phyloP scores from a whole-genome alignment of 1,140 invertebrate species.

The Manduca sexta region DNA sequence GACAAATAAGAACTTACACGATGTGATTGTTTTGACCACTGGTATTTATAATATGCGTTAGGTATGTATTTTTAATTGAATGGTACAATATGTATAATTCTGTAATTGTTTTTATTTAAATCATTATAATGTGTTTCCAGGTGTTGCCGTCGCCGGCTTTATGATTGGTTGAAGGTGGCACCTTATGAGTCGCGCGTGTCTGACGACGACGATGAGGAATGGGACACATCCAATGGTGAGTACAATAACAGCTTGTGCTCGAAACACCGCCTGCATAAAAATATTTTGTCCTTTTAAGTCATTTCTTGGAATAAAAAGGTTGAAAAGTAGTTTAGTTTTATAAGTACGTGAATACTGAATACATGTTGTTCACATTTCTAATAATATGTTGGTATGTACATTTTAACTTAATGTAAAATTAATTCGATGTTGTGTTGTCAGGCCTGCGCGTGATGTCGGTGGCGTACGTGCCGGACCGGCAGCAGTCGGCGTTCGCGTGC shows the following conservation, averaged over 20 bases:
- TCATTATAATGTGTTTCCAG: constrained; percentile 69
- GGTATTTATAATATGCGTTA: too few relatives aligned
- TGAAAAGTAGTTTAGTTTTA: too few relatives aligned
- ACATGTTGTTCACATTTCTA: too few relatives aligned
- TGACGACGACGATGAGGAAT: constrained; percentile 92
- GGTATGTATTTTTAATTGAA: too few relatives aligned
- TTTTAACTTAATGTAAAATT: not conserved
- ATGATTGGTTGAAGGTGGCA: constrained; percentile 93
- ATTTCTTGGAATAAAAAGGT: too few relatives aligned
- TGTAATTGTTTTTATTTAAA: too few relatives aligned
- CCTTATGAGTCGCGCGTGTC: constrained; percentile 87
- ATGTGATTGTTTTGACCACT: too few relatives aligned
- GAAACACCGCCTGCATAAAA: too few relatives aligned
- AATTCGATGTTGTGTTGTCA: constrained; percentile 5
- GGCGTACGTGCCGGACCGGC: constrained; percentile 89
- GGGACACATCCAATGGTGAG: constrained; percentile 83
- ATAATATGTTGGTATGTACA: not conserved
- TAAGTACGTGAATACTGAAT: too few relatives aligned
- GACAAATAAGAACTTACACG: too few relatives aligned
- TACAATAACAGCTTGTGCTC: not conserved
- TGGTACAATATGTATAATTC: too few relatives aligned
- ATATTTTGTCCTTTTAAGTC: too few relatives aligned
- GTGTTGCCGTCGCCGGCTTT: constrained; percentile 89
- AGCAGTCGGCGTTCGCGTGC: constrained; percentile 92
- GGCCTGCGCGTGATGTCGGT: constrained; percentile 91